Evolutionary conservation across 2,888 invertebrate genomes (phyloP).

Genomic region (Noctua janthina): DNA sequence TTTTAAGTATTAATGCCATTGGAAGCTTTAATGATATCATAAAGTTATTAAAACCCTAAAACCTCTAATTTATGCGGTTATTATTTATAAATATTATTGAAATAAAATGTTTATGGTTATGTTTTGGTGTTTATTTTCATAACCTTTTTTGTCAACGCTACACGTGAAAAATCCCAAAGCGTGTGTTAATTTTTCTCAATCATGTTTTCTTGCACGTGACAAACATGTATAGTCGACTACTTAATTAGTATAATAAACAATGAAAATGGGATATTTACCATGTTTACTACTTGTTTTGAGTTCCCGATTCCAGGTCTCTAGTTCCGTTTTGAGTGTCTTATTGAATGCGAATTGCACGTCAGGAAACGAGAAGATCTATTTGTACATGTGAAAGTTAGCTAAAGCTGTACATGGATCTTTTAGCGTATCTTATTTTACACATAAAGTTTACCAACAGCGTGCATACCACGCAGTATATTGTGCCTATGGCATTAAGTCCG

Average conservation of each 20-base stretch:
- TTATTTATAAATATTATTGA: slow-evolving; percentile 35
- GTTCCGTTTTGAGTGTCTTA: too few species aligned
- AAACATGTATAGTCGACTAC: background rate
- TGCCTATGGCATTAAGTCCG: too few species aligned
- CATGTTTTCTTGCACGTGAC: background rate
- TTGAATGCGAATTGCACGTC: too few species aligned
- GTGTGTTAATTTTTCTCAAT: background rate
- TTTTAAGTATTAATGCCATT: slow-evolving; percentile 56
- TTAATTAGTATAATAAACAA: too few species aligned
- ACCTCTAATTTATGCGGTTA: slow-evolving; percentile 23
- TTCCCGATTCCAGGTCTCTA: too few species aligned
- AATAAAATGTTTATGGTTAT: slow-evolving; percentile 42
- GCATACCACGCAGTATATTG: background rate
- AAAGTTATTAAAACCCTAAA: slow-evolving; percentile 19
- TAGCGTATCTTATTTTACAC: background rate
- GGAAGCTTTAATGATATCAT: slow-evolving; percentile 53
- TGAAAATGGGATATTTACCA: too few species aligned
- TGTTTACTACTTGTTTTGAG: too few species aligned
- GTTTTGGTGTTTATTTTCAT: slow-evolving; percentile 21
- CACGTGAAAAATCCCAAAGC: background rate
- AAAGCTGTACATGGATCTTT: background rate
- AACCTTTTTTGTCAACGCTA: background rate
- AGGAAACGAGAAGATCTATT: too few species aligned
- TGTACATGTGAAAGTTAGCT: background rate
- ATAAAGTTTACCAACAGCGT: too few species aligned